These are phyloP conservation scores for Nasonia oneida DNA, from an alignment of 2,888 invertebrate genomes.

Conservation along the genomic window DNA sequence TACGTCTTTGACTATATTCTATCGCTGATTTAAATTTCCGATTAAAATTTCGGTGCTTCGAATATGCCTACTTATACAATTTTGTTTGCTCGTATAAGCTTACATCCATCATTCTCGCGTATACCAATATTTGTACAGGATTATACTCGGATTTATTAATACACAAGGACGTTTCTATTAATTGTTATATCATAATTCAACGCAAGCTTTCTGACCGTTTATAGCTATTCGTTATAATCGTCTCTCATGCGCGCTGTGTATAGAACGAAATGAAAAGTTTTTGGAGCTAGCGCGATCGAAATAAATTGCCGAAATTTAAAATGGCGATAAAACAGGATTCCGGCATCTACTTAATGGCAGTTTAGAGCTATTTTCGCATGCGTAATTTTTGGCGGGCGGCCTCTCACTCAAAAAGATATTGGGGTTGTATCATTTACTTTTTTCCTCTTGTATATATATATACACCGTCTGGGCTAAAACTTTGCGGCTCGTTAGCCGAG, in stretches of 20 bases:
- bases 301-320: conserved; percentile 48
- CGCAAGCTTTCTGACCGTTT: background rate
- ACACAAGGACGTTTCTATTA: background rate
- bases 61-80: background rate
- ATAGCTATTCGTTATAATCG: conserved; percentile 2
- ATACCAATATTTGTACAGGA: background rate
- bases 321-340: conserved; percentile 54
- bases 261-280: conserved; percentile 18
- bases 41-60: background rate
- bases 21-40: background rate
- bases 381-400: conserved; percentile 50
- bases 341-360: conserved; percentile 50
- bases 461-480: conserved; percentile 19
- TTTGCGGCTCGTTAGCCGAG: conserved; percentile 43
- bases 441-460: background rate
- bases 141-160: background rate
- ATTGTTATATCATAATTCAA: background rate
- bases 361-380: conserved; percentile 46
- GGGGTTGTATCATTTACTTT: conserved; percentile 50
- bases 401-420: conserved; percentile 6
- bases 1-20: background rate
- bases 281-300: conserved; percentile 24
- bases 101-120: background rate
- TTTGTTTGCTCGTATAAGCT: background rate
- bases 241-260: background rate